phyloP scores from a whole-genome alignment of 2,797 vertebrate species.

The Falco biarmicus region DNA sequence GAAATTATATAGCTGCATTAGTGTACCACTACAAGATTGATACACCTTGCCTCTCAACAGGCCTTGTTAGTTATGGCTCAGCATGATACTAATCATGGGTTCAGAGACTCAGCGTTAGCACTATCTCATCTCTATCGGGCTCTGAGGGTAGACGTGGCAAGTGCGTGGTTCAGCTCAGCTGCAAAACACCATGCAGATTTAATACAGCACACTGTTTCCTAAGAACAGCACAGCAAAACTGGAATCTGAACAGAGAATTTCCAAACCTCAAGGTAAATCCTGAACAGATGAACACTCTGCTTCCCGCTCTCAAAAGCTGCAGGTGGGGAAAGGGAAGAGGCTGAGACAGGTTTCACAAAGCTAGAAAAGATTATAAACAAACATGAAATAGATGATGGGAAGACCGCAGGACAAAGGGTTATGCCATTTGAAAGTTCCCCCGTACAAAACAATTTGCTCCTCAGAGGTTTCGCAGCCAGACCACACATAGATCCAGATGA shows the following conservation, averaged over 20 bases:
- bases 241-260: neutral
- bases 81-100: rapidly evolving
- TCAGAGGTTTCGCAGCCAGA: neutral
- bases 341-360: neutral
- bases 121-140: neutral
- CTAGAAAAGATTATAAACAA: neutral
- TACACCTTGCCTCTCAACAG: neutral
- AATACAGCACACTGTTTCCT: neutral
- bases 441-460: neutral
- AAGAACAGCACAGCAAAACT: neutral
- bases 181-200: neutral
- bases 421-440: neutral
- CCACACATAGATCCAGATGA: neutral
- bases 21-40: neutral
- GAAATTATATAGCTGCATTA: neutral
- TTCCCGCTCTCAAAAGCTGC: neutral
- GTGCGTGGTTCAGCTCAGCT: neutral
- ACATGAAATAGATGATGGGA: neutral
- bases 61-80: neutral
- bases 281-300: neutral
- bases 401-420: neutral
- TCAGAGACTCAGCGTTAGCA: neutral
- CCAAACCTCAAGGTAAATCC: neutral
- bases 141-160: neutral
- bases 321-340: neutral